Evolutionary conservation across 2,113 vertebrate species (phyloP), one percentile per base, ranked within the genome.

Genomic region (Accipiter virgatus): DNA sequence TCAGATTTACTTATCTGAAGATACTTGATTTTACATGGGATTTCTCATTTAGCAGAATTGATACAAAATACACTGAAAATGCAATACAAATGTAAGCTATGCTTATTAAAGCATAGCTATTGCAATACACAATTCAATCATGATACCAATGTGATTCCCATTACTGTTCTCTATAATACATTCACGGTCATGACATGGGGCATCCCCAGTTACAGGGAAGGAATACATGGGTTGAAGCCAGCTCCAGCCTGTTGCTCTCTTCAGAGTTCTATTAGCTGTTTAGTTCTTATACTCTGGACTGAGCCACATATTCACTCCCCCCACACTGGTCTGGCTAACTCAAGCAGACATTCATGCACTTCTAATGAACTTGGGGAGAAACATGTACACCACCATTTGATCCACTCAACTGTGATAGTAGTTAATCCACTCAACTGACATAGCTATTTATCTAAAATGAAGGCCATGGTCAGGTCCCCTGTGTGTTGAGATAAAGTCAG

Each of bases 141-240:
- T 20, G 31, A 8, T 45, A 26, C 26, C 26, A 38, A 0, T 9
- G 20, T 9, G 25, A 55, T 75, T 38, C 27, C 50, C 14, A 4
- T 40, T 23, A 29, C n/a, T 48, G 61, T 15, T 66, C 18, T 47
- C n/a, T 38, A 2, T 19, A 7, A 40, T 34, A 8, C 2, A 9
- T 23, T 75, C 9, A 26, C 9, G 1, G 6, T 48, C 18, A 10
- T 1, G 29, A 40, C 1, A 1, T 22, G 21, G 70, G 40, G 59
- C 32, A 32, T 45, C 34, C 32, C 36, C 56, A 12, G 11, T 63
- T 32, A 25, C 0, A 7, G 32, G 58, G 40, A 32, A 25, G 9
- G 25, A 62, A 17, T 31, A 21, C 0, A 2, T 38, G 21, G 50
- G 29, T 47, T 66, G 50, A 48, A 48, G 42, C 50, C 61, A 40